Base-by-base conservation (phyloP, 2,797 vertebrate species). In the Hybognathus amarus region DNA sequence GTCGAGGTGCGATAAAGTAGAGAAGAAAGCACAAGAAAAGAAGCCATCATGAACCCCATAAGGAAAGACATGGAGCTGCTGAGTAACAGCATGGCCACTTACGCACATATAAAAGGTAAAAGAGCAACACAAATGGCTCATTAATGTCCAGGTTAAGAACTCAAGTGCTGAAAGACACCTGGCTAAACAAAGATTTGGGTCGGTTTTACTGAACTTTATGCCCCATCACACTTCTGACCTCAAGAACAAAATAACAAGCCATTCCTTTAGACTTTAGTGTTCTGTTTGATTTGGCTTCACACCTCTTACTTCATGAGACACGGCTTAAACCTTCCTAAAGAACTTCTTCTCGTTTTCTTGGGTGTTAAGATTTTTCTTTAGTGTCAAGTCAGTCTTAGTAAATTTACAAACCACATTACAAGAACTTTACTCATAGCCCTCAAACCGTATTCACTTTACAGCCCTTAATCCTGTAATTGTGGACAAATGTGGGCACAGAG, bases 61-160 rank as follows among this genome's bases (percentile, higher is more conserved):
- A 90, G 79, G 40, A 91, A 85, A 88, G 94, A 95, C 90, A 92
- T 95, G 94, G 94, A 95, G 92, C 91, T 95, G 88, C 91, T 95
- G 79, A 95, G 93, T 54, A 94, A 93, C 93, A 94, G 94, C 91
- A 95, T 95, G 93, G 94, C 94, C 0, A 93, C 93, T 50, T 95
- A 93, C 71, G 94, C 93, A 64, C 93, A 94, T 87, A 90, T 95
- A 83, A 93, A 87, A 94, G 94, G 94, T 95, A 42, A n/a, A 22
- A 67, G 6, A 36, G 1, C 61, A 27, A 52, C 70, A 82, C n/a
- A 67, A 40, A 75, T 12, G 30, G 15, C 22, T 63, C 27, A 47
- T n/a, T 27, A 30, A 24, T 70, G 36, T 7, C 18, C 6, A 30
- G 68, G 13, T 36, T 30, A 59, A 22, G 13, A 70, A 10, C 56